Percentiles rank a stretch among this genome's conserved stretches.
Evolutionary conservation across 2,797 vertebrate genomes (phyloP).

Genomic region (Myotis findleyi): DNA sequence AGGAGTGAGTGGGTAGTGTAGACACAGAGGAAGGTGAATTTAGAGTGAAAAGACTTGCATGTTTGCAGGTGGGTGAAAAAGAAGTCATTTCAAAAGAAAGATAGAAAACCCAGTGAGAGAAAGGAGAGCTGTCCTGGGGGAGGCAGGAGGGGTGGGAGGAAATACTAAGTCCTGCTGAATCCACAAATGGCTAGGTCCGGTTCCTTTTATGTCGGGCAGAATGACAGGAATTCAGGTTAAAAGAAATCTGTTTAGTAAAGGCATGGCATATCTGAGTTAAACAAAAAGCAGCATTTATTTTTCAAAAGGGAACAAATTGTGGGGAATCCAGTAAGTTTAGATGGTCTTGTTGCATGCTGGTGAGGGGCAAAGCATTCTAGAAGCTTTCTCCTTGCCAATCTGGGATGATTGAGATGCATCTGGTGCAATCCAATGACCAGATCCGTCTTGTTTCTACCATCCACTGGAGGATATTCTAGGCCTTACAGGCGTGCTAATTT

Average conservation of each 20-base stretch:
- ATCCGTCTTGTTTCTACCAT: neutral
- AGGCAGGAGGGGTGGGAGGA: neutral
- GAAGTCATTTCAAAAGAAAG: neutral
- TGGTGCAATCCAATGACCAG: neutral
- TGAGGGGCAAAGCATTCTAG: neutral
- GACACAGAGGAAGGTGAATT: neutral
- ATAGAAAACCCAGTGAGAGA: neutral
- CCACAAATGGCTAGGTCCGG: neutral
- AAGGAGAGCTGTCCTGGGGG: neutral
- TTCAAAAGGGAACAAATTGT: neutral
- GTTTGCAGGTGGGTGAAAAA: neutral
- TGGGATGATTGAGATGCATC: neutral
- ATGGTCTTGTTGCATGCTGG: neutral
- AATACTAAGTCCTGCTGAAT: neutral
- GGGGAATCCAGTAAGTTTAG: neutral
- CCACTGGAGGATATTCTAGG: neutral
- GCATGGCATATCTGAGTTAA: neutral
- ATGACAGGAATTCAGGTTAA: neutral
- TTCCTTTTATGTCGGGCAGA: neutral
- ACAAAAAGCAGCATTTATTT: neutral
- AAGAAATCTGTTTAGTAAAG: neutral
- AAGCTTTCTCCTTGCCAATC: neutral
- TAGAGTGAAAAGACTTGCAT: neutral
- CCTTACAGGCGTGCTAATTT: conserved; percentile 1
- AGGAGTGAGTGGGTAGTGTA: neutral